Conservation (phyloP, 2,797 vertebrate genomes). For the Crypturellus tataupa region DNA sequence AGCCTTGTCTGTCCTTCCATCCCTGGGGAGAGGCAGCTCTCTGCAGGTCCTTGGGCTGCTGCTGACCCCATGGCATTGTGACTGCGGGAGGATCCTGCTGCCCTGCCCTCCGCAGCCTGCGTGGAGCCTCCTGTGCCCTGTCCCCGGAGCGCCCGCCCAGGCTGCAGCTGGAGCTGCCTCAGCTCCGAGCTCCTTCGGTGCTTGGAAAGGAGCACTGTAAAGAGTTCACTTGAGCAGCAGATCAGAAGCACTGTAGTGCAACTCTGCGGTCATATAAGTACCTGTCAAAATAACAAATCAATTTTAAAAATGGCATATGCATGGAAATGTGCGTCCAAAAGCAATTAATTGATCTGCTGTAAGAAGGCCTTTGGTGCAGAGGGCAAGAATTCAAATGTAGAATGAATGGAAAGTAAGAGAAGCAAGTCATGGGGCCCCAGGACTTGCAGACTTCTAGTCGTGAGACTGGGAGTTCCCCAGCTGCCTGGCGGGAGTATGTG, state of each 20-base stretch:
- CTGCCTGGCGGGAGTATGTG: neutral
- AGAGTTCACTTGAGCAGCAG: neutral
- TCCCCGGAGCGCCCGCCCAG: neutral
- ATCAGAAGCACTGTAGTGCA: neutral
- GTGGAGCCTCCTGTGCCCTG: neutral
- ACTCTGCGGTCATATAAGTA: neutral
- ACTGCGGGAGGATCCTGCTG: neutral
- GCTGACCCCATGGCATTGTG: no score
- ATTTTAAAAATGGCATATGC: neutral
- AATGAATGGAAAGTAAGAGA: neutral
- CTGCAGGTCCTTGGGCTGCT: rapidly evolving
- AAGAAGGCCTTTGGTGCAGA: neutral
- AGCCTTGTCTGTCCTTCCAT: neutral
- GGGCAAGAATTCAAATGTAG: neutral
- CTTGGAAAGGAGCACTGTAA: neutral
- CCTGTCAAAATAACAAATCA: neutral
- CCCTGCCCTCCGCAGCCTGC: neutral
- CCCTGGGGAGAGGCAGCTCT: neutral
- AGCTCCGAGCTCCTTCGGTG: neutral
- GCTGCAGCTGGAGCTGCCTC: neutral
- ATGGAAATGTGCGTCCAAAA: neutral
- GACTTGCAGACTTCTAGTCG: no score
- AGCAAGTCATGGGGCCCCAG: neutral
- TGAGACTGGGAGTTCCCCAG: rapidly evolving
- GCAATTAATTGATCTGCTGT: neutral